These are phyloP conservation scores for Triplophysa yarkandensis DNA, from an alignment of 2,797 vertebrate species.

Conservation along the genomic window DNA sequence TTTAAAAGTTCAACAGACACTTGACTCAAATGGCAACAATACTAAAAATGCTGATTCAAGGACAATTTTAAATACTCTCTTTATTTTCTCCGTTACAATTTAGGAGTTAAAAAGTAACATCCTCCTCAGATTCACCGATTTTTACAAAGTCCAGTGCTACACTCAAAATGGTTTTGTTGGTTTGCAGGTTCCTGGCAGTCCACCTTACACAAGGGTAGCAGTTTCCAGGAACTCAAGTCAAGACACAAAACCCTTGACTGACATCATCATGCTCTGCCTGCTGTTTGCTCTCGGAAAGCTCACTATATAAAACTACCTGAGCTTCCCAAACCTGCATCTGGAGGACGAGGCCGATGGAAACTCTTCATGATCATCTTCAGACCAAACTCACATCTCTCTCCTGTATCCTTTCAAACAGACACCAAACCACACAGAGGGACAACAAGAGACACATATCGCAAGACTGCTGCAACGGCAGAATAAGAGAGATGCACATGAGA, in stretches of 20 bases:
- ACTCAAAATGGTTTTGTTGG: neutral
- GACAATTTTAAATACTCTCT: too few relatives aligned
- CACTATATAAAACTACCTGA: constrained; percentile 38
- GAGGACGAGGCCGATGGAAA: constrained; percentile 28
- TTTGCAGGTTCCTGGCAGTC: neutral
- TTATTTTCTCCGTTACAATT: too few relatives aligned
- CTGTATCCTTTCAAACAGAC: constrained; percentile 42
- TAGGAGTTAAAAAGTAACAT: too few relatives aligned
- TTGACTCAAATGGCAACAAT: too few relatives aligned
- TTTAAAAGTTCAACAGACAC: too few relatives aligned
- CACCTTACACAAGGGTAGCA: constrained; percentile 19
- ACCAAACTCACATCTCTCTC: constrained; percentile 46
- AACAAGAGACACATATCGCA: constrained; percentile 59
- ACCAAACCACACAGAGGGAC: constrained; percentile 54
- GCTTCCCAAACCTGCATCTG: neutral
- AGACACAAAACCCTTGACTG: neutral
- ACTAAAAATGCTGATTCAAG: too few relatives aligned
- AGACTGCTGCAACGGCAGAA: constrained; percentile 55
- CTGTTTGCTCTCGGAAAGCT: constrained; percentile 26
- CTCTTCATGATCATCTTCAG: constrained; percentile 46
- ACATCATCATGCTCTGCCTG: constrained; percentile 31
- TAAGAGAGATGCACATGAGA: constrained; percentile 39
- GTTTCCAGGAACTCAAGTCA: neutral
- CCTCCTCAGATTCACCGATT: too few relatives aligned
- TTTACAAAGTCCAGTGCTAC: neutral